Evolutionary conservation across 2,888 invertebrate species (phyloP), one percentile per base, ranked within the genome.

Genomic region (Drosophila demipolita): DNA sequence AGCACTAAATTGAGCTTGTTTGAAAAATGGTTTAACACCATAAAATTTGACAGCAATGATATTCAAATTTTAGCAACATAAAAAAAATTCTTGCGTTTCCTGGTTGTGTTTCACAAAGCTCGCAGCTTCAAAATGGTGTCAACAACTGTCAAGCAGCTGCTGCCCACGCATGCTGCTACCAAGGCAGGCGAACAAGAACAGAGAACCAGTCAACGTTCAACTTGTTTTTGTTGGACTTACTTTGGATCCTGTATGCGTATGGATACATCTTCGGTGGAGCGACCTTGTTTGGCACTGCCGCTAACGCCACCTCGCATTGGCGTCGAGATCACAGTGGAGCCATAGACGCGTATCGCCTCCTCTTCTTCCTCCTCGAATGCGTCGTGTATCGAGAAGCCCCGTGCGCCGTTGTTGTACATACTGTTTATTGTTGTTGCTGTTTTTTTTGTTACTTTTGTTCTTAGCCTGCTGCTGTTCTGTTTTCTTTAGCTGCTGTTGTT

Each of bases 351-450:
- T 87, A 97, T 95, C 64, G 96, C 96, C 92, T 97, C 97, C 90
- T 97, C 97, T 54, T 96, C 96, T 92, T 97, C 97, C 91, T 97
- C 97, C 91, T 97, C 97, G 91, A 97, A 97, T 17, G 97, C 97
- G 93, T 97, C 97, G 93, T 97, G 97, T 87, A 97, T 97, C 59
- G 96, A 96, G 93, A 97, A 97, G 81, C 96, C 87, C 78, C 90
- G 60, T 45, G 86, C 70, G 52, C 90, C 87, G 80, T 89, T 89
- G 80, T 87, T 91, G 81, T 88, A 89, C 87, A 88, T 88, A 54
- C 52, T 78, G 66, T 67, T 78, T 70, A 53, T 61, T 66, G 66
- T 72, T 78, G 58, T 62, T 71, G 59, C 62, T 67, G 49, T 29
- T 29, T 29, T 29, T 23, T 23, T 29, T 29, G 23, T 68, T 70